Conservation (phyloP, 2,113 vertebrate genomes). For the Syngnathus floridae region DNA sequence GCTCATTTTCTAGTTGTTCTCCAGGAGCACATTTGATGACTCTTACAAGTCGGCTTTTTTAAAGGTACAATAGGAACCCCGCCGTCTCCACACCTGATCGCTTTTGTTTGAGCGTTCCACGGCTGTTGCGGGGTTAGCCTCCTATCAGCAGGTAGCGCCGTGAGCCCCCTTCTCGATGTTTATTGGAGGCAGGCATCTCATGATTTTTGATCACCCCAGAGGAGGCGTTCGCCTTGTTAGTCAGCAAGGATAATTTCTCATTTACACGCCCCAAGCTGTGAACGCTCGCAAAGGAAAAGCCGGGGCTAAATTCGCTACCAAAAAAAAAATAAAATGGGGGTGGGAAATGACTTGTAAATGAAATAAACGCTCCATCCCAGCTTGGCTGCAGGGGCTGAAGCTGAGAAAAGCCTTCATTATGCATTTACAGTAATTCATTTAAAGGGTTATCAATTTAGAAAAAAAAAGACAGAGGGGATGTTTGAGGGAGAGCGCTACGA, state of each 20-base stretch:
- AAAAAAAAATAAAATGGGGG: constrained; percentile 41
- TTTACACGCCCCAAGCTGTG: constrained; percentile 75
- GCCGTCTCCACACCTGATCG: constrained; percentile 63
- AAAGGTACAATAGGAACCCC: constrained; percentile 56
- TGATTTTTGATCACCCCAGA: constrained; percentile 78
- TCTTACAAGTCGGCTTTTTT: constrained; percentile 67
- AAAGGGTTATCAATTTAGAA: constrained; percentile 76
- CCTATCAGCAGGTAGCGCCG: constrained; percentile 68
- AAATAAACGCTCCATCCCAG: constrained; percentile 62
- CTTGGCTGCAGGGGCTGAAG: constrained; percentile 66
- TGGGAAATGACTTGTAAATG: constrained; percentile 50
- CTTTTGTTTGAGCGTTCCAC: constrained; percentile 66
- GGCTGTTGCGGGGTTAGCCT: constrained; percentile 59
- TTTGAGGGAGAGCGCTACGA: constrained; percentile 51
- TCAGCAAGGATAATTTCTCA: constrained; percentile 80
- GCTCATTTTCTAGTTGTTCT: constrained; percentile 74
- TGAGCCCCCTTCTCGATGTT: constrained; percentile 62
- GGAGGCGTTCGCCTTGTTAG: constrained; percentile 77
- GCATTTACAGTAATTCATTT: constrained; percentile 76
- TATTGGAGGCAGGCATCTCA: constrained; percentile 73
- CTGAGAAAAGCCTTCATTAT: constrained; percentile 73
- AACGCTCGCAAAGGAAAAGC: constrained; percentile 68
- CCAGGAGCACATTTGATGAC: constrained; percentile 71
- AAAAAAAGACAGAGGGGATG: constrained; percentile 49
- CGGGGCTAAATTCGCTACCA: constrained; percentile 71